Evolutionary conservation across 1,140 invertebrate genomes (phyloP).

Genomic region (Dufourea novaeangliae): DNA sequence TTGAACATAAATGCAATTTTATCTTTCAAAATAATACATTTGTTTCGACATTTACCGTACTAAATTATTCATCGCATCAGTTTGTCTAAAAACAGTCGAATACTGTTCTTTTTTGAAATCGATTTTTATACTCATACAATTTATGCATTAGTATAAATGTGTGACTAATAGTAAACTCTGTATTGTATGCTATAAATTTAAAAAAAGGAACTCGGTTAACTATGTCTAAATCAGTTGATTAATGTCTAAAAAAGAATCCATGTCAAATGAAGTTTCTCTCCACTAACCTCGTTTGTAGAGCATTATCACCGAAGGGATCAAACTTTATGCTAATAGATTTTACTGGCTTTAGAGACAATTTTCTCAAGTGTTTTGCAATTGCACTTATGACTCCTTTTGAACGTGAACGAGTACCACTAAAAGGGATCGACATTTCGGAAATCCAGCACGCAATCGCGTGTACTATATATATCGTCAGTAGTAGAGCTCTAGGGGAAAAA

Average conservation of each 20-base stretch:
- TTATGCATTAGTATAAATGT: too few species aligned
- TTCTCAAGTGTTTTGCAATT: slow-evolving; percentile 86
- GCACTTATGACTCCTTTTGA: slow-evolving; percentile 86
- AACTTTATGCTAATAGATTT: slow-evolving; percentile 89
- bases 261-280: not conserved
- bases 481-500: not conserved
- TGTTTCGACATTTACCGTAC: not conserved
- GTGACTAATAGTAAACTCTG: not conserved
- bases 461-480: not conserved
- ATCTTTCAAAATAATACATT: not conserved
- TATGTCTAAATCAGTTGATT: not conserved
- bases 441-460: slow-evolving; percentile 14
- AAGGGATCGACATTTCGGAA: slow-evolving; percentile 86
- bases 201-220: not conserved
- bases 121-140: not conserved
- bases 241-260: not conserved
- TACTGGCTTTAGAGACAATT: slow-evolving; percentile 89
- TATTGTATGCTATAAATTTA: not conserved
- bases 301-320: slow-evolving; percentile 90
- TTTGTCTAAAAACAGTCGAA: not conserved
- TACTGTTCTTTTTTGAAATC: not conserved
- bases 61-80: not conserved
- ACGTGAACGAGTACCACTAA: slow-evolving; percentile 84
- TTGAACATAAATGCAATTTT: not conserved
- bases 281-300: slow-evolving; percentile 86